phyloP scores from a whole-genome alignment of 2,888 invertebrate species.

The Cabera pusaria region DNA sequence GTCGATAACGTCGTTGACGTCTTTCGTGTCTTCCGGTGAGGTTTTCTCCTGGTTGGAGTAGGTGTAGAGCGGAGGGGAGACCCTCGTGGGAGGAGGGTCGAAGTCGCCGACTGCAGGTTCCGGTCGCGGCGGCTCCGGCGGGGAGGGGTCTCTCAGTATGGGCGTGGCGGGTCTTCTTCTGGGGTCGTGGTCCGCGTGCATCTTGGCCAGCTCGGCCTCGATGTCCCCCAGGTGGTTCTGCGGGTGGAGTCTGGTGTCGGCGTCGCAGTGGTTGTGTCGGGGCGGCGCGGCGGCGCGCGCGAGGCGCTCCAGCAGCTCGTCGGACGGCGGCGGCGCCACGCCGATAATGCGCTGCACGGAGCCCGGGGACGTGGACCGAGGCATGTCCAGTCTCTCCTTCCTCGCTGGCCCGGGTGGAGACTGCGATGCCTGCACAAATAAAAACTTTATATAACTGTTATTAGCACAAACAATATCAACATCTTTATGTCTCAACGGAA shows the following conservation, averaged over 20 bases:
- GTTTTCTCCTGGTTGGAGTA: slow-evolving; percentile 89
- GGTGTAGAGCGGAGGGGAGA: slow-evolving; percentile 89
- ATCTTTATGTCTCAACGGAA: too few relatives aligned
- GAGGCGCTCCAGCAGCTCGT: slow-evolving; percentile 57
- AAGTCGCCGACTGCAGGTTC: slow-evolving; percentile 50
- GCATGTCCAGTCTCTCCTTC: slow-evolving; percentile 72
- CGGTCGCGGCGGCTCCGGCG: slow-evolving; percentile 17
- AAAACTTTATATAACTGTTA: too few relatives aligned
- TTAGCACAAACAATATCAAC: too few relatives aligned
- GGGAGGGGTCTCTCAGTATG: slow-evolving; percentile 29
- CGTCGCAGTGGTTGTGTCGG: slow-evolving; percentile 51
- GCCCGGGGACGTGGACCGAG: slow-evolving; percentile 67
- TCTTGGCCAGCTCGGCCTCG: slow-evolving; percentile 88
- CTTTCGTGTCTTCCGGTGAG: slow-evolving; percentile 31
- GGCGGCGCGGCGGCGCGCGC: slow-evolving; percentile 53
- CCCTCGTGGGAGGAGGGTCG: slow-evolving; percentile 88
- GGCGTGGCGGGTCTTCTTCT: slow-evolving; percentile 33
- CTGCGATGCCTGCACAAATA: slow-evolving; percentile 86
- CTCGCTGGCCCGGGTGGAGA: slow-evolving; percentile 84
- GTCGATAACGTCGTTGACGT: slow-evolving; percentile 62
- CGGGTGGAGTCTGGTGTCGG: slow-evolving; percentile 60
- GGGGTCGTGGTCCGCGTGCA: slow-evolving; percentile 74
- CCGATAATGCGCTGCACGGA: slow-evolving; percentile 77
- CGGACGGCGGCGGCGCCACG: slow-evolving; percentile 58
- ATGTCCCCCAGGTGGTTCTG: slow-evolving; percentile 85